Conservation (phyloP, 2,888 invertebrate genomes). For the Andrena minutula region DNA sequence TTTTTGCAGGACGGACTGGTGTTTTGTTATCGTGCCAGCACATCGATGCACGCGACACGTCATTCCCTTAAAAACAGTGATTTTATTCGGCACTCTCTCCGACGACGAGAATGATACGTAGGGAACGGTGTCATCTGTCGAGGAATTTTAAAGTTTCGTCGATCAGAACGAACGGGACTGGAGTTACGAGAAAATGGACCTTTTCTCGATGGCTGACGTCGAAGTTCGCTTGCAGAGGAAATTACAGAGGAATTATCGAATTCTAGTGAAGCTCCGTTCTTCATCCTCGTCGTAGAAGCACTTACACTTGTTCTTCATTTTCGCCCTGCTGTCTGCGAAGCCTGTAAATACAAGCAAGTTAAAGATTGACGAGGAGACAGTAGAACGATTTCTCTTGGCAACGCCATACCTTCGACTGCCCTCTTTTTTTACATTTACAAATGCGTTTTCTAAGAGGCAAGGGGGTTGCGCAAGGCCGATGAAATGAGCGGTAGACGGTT, state of each 20-base stretch:
- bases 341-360: neutral
- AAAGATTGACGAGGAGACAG: neutral
- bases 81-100: neutral
- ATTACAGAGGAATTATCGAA: neutral
- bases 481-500: neutral
- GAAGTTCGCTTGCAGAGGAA: neutral
- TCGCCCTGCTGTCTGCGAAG: neutral
- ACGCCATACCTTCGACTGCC: neutral
- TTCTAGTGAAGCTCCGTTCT: neutral
- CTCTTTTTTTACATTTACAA: neutral
- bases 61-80: neutral
- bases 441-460: neutral
- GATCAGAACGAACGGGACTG: neutral
- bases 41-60: neutral
- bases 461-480: neutral
- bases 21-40: neutral
- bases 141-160: neutral
- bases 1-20: neutral
- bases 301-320: neutral
- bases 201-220: neutral
- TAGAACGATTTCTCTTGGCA: neutral
- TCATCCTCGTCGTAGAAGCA: neutral
- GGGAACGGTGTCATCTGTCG: neutral
- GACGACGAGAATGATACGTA: neutral
- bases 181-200: neutral